phyloP scores from a whole-genome alignment of 2,113 vertebrate species.

The Psilopsiagon aymara region DNA sequence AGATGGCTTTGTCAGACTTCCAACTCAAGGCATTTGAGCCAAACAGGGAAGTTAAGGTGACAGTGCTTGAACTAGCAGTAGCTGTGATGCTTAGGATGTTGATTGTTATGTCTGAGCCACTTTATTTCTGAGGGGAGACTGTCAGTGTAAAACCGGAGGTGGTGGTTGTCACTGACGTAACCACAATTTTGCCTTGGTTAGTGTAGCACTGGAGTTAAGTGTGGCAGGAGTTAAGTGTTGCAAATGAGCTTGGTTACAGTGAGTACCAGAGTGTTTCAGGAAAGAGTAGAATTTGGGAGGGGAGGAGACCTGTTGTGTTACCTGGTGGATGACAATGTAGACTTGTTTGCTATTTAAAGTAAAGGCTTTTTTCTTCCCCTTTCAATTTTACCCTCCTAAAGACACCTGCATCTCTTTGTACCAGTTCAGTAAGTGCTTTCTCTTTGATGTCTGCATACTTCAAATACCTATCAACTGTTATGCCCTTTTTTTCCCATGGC shows the following conservation, averaged over 20 bases:
- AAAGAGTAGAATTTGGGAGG: neutral
- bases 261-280: neutral
- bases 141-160: too few species aligned
- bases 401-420: neutral
- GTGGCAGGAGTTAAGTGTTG: neutral
- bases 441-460: neutral
- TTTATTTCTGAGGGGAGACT: neutral
- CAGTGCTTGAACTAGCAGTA: fast-evolving
- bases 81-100: fast-evolving
- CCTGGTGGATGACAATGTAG: fast-evolving
- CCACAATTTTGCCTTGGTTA: neutral
- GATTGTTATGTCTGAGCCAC: fast-evolving
- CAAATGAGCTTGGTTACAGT: fast-evolving
- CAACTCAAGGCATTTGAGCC: fast-evolving
- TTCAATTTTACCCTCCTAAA: neutral
- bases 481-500: neutral
- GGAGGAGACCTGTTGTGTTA: neutral
- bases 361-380: neutral
- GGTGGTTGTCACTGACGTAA: neutral
- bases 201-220: neutral
- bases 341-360: neutral
- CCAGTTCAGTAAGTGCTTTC: neutral
- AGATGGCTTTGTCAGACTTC: neutral
- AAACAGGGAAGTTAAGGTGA: neutral
- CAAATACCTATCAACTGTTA: neutral